A percentile compares a stretch with the other conserved stretches of the same genome.
phyloP scores from a whole-genome alignment of 30 jellyfish, hydroid and myxozoan genomes.

The Morbakka virulenta region DNA sequence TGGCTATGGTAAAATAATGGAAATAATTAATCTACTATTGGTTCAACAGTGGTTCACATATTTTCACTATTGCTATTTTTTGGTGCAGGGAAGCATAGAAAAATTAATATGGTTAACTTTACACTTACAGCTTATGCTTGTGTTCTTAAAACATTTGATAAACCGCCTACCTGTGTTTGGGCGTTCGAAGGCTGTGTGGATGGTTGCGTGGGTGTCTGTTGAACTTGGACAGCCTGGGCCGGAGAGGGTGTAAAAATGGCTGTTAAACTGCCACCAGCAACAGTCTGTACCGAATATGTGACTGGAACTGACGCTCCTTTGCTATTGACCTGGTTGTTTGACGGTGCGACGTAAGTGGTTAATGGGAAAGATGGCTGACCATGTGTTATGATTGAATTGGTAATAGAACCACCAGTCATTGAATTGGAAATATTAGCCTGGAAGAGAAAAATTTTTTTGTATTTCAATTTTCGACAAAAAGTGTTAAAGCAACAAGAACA shows the following conservation, averaged over 20 bases:
- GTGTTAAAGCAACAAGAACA: too few relatives aligned
- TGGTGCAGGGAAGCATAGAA: too few relatives aligned
- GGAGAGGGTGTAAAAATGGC: constrained; percentile 72
- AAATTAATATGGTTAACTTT: too few relatives aligned
- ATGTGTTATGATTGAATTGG: constrained; percentile 1
- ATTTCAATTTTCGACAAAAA: too few relatives aligned
- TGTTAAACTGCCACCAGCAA: constrained; percentile 60
- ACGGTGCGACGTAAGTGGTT: constrained; percentile 75
- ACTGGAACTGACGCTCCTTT: constrained; percentile 13
- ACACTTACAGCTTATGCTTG: too few relatives aligned
- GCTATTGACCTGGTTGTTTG: neutral
- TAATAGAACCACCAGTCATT: neutral
- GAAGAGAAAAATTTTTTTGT: too few relatives aligned
- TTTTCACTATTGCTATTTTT: too few relatives aligned
- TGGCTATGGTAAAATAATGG: too few relatives aligned
- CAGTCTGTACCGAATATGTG: constrained; percentile 71
- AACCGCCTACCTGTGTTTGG: constrained; percentile 45
- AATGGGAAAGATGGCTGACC: constrained; percentile 33
- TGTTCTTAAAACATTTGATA: too few relatives aligned
- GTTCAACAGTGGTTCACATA: too few relatives aligned
- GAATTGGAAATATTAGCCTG: constrained; percentile 6
- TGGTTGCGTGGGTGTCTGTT: constrained; percentile 23
- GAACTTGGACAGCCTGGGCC: constrained; percentile 62
- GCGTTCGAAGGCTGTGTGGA: constrained; percentile 38
- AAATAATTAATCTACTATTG: too few relatives aligned